phyloP scores from a whole-genome alignment of 2,797 vertebrate genomes.

The Sparus aurata region DNA sequence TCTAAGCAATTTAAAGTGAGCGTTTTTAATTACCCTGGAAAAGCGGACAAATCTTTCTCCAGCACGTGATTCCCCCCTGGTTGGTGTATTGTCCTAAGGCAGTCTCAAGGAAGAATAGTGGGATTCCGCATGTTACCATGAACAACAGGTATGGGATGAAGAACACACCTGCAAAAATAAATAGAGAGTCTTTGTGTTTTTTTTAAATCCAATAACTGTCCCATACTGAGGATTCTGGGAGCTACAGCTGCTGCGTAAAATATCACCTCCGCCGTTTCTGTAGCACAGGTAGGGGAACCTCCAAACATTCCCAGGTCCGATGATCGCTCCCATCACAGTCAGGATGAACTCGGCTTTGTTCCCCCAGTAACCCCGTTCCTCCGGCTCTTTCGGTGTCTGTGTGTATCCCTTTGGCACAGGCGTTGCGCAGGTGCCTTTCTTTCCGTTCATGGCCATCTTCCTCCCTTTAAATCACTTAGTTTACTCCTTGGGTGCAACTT shows the following conservation, averaged over 20 bases:
- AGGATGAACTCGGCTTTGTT: slow-evolving; percentile 77
- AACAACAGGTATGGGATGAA: slow-evolving; percentile 85
- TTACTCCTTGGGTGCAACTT: not conserved
- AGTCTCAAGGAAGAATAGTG: slow-evolving; percentile 84
- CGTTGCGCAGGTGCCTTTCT: not conserved
- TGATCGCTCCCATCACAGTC: slow-evolving; percentile 78
- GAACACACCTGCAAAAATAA: slow-evolving; percentile 77
- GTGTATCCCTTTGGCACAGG: not conserved
- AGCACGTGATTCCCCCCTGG: slow-evolving; percentile 85
- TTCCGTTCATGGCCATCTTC: slow-evolving; percentile 9
- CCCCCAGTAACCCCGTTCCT: slow-evolving; percentile 64
- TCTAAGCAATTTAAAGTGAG: not conserved
- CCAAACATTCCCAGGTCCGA: slow-evolving; percentile 91
- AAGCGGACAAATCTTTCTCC: slow-evolving; percentile 84
- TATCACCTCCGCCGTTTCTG: slow-evolving; percentile 92
- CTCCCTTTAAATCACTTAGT: not conserved
- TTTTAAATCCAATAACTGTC: no score
- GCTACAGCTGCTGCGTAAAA: no score
- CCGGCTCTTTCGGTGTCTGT: not conserved
- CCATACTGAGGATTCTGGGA: no score
- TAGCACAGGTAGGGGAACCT: slow-evolving; percentile 94
- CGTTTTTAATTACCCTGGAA: slow-evolving; percentile 75
- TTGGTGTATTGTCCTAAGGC: slow-evolving; percentile 83
- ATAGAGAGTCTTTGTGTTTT: not conserved
- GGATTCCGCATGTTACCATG: slow-evolving; percentile 83